Conservation (phyloP, 2,797 vertebrate genomes). For the Oryzias sinensis region DNA sequence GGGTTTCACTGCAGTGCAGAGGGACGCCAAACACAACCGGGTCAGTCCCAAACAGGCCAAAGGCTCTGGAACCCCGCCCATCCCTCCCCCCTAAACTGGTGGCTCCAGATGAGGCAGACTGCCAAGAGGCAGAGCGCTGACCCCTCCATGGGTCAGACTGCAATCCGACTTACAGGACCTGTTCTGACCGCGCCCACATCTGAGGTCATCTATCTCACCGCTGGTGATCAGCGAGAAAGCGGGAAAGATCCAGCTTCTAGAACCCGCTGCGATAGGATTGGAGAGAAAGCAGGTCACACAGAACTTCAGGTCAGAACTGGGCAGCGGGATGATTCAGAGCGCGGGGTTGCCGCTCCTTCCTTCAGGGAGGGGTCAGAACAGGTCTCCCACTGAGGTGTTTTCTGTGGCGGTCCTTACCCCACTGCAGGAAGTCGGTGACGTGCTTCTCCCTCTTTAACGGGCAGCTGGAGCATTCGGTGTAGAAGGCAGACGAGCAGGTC, state of each 20-base stretch:
- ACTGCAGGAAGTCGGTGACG: constrained; percentile 92
- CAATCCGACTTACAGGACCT: too few species aligned
- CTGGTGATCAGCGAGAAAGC: not conserved
- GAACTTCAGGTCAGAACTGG: constrained; percentile 23
- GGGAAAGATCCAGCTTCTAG: not conserved
- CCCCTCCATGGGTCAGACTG: too few species aligned
- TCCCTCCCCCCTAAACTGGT: too few species aligned
- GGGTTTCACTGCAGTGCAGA: constrained; percentile 82
- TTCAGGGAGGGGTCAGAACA: not conserved
- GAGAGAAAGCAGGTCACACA: constrained; percentile 18
- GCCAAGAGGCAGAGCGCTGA: too few species aligned
- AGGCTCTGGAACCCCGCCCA: too few species aligned
- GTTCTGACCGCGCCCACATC: too few species aligned
- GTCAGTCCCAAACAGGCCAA: too few species aligned
- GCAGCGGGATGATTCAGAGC: too few species aligned
- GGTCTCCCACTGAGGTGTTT: too few species aligned
- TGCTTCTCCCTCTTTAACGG: constrained; percentile 91
- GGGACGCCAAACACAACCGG: not conserved
- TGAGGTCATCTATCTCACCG: too few species aligned
- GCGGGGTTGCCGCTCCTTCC: too few species aligned
- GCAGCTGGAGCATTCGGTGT: constrained; percentile 85
- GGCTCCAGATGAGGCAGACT: too few species aligned
- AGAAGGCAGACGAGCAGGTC: constrained; percentile 92
- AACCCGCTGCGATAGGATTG: constrained; percentile 22
- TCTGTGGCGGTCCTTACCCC: constrained; percentile 76